Base-by-base conservation (phyloP, 2,888 invertebrate genomes). In the Pyrrhia umbra region DNA sequence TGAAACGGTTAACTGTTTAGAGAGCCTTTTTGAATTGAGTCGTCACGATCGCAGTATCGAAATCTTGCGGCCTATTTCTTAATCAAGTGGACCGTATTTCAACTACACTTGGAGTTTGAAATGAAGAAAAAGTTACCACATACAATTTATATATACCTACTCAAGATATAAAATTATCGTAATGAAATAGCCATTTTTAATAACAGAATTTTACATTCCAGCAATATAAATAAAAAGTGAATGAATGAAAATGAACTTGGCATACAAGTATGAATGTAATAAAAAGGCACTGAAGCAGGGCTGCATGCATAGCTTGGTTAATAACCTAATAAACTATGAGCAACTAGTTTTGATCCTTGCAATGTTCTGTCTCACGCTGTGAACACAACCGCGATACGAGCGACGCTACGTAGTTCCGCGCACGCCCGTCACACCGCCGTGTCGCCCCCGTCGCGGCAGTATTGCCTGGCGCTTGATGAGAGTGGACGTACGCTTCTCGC, bases 401-500 rank as follows among this genome's bases (percentile, higher is more conserved):
- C 82, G 86, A 88, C 88, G 89, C 87, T 80, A 46, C 42, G 52
- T 93, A 92, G 94, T 93, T 90, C 92, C 81, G 60, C 71, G 66
- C 64, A 70, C 68, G 51, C 37, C 90, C 94, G 89, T 80, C 80
- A 79, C 64, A 68, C 77, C 76, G 63, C 74, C 71, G 86, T 86
- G 93, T 90, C 94, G 93, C 92, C 80, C 59, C 66, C 62, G 68
- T 90, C 92, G 92, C 65, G 30, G 79, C 87, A 93, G 94, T 94
- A 85, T 77, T 82, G 86, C 85, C 84, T 80, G 82, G 90, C 87
- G 87, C 84, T 90, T 82, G 86, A 72, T 51, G 70, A 71, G 87
- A 82, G 80, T 80, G 90, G 93, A 92, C 91, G 94, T 87, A 86
- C 86, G 89, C 78, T 74, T 57, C 80, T 80, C 68, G 76, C 52